Percentiles rank a stretch among this genome's conserved stretches.
These are phyloP conservation scores for Orcinus orca DNA, from an alignment of 2,113 vertebrate species.

Conservation along the genomic window DNA sequence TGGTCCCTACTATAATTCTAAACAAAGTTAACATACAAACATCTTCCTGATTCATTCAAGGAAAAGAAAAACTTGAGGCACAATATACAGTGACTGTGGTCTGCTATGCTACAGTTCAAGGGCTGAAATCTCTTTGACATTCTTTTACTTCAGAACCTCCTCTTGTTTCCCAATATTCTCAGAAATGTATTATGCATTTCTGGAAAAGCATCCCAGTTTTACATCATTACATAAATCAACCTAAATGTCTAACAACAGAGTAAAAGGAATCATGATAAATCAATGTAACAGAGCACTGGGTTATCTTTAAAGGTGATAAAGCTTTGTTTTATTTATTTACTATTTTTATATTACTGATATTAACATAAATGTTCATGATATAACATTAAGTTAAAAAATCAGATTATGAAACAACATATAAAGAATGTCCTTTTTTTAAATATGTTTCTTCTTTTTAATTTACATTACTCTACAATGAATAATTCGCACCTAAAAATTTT, in stretches of 20 bases:
- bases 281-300: not conserved
- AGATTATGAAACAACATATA: conserved; percentile 8
- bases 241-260: not conserved
- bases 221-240: not conserved
- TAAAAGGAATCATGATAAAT: conserved; percentile 25
- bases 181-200: not conserved
- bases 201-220: conserved; percentile 22
- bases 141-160: not conserved
- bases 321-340: not conserved
- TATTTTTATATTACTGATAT: not conserved
- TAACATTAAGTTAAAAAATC: conserved; percentile 20
- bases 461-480: not conserved
- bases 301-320: conserved; percentile 10
- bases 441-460: not conserved
- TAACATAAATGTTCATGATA: conserved; percentile 13
- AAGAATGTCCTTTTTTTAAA: not conserved
- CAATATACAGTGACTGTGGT: not conserved
- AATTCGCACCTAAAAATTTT: conserved; percentile 4
- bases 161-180: not conserved
- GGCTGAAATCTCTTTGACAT: not conserved
- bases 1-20: not conserved
- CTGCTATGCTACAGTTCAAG: not conserved
- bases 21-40: not conserved
- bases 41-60: not conserved
- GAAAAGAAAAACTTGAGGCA: not conserved